phyloP scores from a whole-genome alignment of 2,888 invertebrate species.

The Danaus chrysippus region DNA sequence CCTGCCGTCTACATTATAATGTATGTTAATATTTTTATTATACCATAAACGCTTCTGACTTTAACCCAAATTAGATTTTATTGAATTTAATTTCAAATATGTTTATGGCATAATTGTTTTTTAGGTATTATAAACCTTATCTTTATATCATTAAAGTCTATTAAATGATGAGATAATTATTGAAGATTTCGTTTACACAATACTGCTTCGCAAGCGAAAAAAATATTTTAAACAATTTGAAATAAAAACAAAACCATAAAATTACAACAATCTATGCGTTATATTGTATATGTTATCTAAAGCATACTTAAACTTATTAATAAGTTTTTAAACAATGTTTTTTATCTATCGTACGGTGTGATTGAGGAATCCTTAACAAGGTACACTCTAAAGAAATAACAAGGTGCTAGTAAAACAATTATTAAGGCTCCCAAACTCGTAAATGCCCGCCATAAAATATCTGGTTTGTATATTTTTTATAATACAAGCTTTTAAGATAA shows the following conservation, averaged over 20 bases:
- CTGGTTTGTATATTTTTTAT: not conserved
- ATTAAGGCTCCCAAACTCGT: conserved; percentile 18
- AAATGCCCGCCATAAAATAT: conserved; percentile 2
- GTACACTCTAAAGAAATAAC: conserved; percentile 23
- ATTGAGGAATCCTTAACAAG: conserved; percentile 16
- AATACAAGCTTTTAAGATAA: too few species aligned
- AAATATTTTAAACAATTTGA: not conserved
- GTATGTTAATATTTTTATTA: conserved; percentile 1
- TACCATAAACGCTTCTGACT: conserved; percentile 2
- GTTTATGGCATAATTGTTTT: conserved; percentile 1
- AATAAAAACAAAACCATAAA: not conserved
- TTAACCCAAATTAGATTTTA: not conserved
- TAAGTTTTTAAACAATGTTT: not conserved
- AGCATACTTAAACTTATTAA: too few species aligned
- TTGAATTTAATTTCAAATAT: conserved; percentile 6
- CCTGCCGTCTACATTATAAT: not conserved
- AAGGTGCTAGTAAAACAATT: conserved; percentile 41
- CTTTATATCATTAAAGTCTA: conserved; percentile 3
- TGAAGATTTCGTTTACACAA: not conserved
- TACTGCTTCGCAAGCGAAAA: not conserved
- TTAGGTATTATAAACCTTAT: conserved; percentile 1
- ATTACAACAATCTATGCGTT: too few species aligned
- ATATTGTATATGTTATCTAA: too few species aligned
- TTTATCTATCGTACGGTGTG: not conserved
- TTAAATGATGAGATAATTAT: not conserved